These are phyloP conservation scores for Morpho achilles DNA, from an alignment of 2,888 invertebrate species.

Conservation along the genomic window DNA sequence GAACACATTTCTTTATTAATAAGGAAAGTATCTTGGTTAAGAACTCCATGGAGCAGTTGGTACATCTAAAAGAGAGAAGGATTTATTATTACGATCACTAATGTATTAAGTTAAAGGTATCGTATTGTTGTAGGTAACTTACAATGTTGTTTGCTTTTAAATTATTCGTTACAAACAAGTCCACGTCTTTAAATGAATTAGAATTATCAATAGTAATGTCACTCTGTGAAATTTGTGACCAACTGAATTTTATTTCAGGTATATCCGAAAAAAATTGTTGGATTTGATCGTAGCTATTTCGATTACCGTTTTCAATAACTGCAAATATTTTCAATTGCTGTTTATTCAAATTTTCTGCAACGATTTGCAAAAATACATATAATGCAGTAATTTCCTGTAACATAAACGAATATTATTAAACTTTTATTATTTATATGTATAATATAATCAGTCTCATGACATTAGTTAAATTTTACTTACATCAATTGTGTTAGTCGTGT, in stretches of 20 bases:
- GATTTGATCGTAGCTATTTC: conserved; percentile 22
- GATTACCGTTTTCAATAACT: conserved; percentile 22
- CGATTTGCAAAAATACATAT: conserved; percentile 37
- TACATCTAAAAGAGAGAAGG: conserved; percentile 17
- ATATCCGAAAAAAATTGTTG: conserved; percentile 22
- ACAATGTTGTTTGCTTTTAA: conserved; percentile 34
- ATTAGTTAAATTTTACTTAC: conserved; percentile 31
- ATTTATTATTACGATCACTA: too few species aligned
- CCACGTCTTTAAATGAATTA: conserved; percentile 24
- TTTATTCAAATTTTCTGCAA: conserved; percentile 39
- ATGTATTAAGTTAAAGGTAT: too few species aligned
- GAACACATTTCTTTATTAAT: conserved; percentile 30
- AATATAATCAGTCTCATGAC: too few species aligned
- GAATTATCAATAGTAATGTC: conserved; percentile 16
- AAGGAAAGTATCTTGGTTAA: conserved; percentile 34
- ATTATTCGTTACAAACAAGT: conserved; percentile 33
- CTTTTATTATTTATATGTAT: not conserved
- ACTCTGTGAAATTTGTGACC: conserved; percentile 22
- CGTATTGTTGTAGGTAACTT: conserved; percentile 19
- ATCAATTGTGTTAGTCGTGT: conserved; percentile 26
- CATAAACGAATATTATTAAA: not conserved
- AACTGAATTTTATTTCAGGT: conserved; percentile 22
- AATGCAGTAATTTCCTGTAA: conserved; percentile 34
- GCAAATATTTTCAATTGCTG: conserved; percentile 32
- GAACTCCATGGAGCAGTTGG: conserved; percentile 29